Base-by-base conservation (phyloP, 1,140 invertebrate species). In the Drosophila setifemur region DNA sequence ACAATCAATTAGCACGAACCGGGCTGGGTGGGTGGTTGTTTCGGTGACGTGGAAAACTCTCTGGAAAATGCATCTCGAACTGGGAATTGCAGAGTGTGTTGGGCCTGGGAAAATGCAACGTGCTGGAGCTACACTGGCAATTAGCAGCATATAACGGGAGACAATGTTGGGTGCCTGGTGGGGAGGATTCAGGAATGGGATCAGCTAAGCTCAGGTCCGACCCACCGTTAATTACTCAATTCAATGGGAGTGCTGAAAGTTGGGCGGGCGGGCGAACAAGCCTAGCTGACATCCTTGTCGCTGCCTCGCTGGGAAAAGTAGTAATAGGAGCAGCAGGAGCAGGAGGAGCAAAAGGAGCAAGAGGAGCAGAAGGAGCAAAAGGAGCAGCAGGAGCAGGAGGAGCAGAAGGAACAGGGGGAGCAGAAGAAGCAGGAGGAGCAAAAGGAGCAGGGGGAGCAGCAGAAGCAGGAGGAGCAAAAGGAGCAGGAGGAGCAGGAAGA, bases 151-250 rank as follows among this genome's bases (percentile, higher is more conserved):
- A 82, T 82, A 82, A 82, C 48, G 49, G 52, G 63, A 69, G 69
- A 85, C 79, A 82, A 85, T 82, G 79, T 53, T 57, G 47, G 57
- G 37, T 35, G 79, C 57, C 63, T 50, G 57, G 37, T 35, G 40
- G 43, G 61, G 69, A 29, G 78, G 74, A 73, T 82, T 85, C 85
- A 63, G 71, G 53, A 47, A 53, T 48, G 39, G 19, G 49, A 47
- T 75, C 57, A 42, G 57, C 31, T 26, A 29, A 8, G 29, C n/a
- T 39, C 31, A 8, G 50, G 35, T 55, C 25, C 35, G 16, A 42
- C 12, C 25, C 26, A 40, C 57, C 78, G 78, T 83, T 83, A 83
- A 83, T 83, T 83, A 83, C 78, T 83, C 78, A 83, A 83, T 83
- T 83, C 77, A 75, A 73, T 69, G 66, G 78, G 73, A 64, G 79